phyloP scores from a whole-genome alignment of 1,140 invertebrate genomes.

The Nomia melanderi region DNA sequence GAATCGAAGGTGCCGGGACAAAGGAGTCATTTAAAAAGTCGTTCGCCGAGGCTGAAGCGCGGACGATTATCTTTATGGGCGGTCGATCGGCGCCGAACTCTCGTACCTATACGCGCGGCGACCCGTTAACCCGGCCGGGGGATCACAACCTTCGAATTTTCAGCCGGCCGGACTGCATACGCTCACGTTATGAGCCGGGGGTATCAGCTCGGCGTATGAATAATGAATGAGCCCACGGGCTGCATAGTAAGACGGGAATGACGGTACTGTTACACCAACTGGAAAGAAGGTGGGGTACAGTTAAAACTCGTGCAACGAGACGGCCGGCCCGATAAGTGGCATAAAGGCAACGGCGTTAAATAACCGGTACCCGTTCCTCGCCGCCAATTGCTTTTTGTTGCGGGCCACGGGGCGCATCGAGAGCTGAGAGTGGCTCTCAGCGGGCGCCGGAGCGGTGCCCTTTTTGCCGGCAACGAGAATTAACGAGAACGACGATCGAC shows the following conservation, averaged over 20 bases:
- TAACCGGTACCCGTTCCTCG: conserved; percentile 41
- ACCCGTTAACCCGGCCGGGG: conserved; percentile 36
- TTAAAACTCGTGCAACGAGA: conserved; percentile 62
- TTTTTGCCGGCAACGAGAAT: background rate
- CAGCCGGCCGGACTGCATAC: conserved; percentile 69
- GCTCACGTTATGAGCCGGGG: conserved; percentile 69
- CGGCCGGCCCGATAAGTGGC: conserved; percentile 41
- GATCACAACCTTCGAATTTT: conserved; percentile 67
- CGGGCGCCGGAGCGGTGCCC: background rate
- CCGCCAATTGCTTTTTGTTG: conserved; percentile 47
- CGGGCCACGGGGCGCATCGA: conserved; percentile 13
- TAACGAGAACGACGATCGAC: background rate
- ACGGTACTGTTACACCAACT: conserved; percentile 64
- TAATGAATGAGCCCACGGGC: conserved; percentile 70
- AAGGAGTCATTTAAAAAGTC: conserved; percentile 4
- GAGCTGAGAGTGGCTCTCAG: conserved; percentile 26
- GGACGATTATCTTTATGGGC: background rate
- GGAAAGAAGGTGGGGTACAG: conserved; percentile 50
- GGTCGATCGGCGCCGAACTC: background rate
- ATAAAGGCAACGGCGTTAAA: conserved; percentile 53
- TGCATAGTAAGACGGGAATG: conserved; percentile 65
- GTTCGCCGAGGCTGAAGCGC: background rate
- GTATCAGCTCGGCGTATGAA: conserved; percentile 68
- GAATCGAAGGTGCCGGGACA: background rate
- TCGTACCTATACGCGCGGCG: background rate